phyloP scores from a whole-genome alignment of 2,888 invertebrate genomes.

The Watsonalla binaria region DNA sequence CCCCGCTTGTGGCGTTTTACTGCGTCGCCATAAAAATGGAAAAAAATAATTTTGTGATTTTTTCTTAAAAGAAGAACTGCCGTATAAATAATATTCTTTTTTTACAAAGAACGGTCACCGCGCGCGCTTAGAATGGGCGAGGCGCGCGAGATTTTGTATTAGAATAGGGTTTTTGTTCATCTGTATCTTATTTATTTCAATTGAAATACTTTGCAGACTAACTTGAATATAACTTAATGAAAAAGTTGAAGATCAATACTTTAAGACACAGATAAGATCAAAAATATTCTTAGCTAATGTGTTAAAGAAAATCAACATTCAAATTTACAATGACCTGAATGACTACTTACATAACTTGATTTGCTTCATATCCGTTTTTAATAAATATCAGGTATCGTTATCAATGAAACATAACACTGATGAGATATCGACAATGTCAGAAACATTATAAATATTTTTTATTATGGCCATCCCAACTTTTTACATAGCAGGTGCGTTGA shows the following conservation, averaged over 20 bases:
- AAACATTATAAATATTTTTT: conserved; percentile 36
- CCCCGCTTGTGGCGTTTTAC: conserved; percentile 48
- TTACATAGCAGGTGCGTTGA: conserved; percentile 58
- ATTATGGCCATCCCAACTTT: conserved; percentile 54
- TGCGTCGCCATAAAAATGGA: conserved; percentile 43
- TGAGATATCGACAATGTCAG: conserved; percentile 12
- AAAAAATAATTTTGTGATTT: conserved; percentile 35
- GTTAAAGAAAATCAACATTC: too few species aligned
- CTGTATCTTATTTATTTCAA: conserved; percentile 9
- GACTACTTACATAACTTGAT: not conserved
- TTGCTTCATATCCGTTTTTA: not conserved
- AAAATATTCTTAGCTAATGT: too few species aligned
- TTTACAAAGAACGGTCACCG: conserved; percentile 33
- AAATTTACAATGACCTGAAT: too few species aligned
- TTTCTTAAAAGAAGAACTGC: conserved; percentile 43
- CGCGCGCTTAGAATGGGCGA: conserved; percentile 25
- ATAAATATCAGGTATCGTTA: not conserved
- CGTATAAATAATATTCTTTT: conserved; percentile 53
- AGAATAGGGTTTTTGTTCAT: conserved; percentile 21
- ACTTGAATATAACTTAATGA: too few species aligned
- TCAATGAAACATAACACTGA: not conserved
- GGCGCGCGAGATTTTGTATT: conserved; percentile 24
- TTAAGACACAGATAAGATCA: too few species aligned
- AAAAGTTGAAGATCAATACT: too few species aligned
- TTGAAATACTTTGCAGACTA: too few species aligned